Conservation (phyloP, 2,797 vertebrate species). For the Lerista edwardsae region DNA sequence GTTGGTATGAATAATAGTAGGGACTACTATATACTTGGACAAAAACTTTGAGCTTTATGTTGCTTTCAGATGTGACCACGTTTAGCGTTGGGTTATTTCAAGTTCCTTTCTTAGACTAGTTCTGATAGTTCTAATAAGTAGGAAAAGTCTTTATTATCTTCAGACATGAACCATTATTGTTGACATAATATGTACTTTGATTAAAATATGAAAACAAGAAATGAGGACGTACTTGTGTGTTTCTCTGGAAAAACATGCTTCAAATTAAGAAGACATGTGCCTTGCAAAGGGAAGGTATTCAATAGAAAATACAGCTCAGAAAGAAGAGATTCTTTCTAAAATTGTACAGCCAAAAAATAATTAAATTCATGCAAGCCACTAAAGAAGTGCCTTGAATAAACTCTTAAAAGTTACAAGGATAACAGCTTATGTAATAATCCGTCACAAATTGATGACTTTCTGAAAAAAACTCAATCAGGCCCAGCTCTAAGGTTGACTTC, state of each 20-base stretch:
- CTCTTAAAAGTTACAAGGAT: conserved; percentile 32
- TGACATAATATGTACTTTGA: conserved; percentile 60
- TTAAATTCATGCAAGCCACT: conserved; percentile 43
- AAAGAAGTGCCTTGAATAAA: conserved; percentile 43
- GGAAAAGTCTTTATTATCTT: conserved; percentile 63
- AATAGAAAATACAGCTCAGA: conserved; percentile 53
- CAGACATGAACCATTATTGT: conserved; percentile 50
- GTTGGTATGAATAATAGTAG: conserved; percentile 45
- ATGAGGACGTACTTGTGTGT: conserved; percentile 44
- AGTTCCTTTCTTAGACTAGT: conserved; percentile 45
- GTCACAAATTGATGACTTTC: not conserved
- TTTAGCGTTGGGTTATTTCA: conserved; percentile 51
- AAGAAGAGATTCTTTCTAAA: conserved; percentile 33
- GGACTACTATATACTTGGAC: conserved; percentile 50
- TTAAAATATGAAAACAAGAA: conserved; percentile 40
- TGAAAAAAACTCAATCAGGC: not conserved
- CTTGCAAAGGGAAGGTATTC: conserved; percentile 44
- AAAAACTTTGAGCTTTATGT: conserved; percentile 56
- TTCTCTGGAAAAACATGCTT: not conserved
- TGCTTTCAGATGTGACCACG: conserved; percentile 58
- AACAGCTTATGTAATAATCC: conserved; percentile 12
- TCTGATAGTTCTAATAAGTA: conserved; percentile 43
- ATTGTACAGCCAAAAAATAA: conserved; percentile 45
- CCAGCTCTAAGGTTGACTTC: too few relatives aligned
- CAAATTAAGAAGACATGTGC: conserved; percentile 4